Percentiles rank a stretch among this genome's conserved stretches.
Evolutionary conservation across 64 coral and sea anemone genomes (phyloP).

Genomic region (Montipora sp.): DNA sequence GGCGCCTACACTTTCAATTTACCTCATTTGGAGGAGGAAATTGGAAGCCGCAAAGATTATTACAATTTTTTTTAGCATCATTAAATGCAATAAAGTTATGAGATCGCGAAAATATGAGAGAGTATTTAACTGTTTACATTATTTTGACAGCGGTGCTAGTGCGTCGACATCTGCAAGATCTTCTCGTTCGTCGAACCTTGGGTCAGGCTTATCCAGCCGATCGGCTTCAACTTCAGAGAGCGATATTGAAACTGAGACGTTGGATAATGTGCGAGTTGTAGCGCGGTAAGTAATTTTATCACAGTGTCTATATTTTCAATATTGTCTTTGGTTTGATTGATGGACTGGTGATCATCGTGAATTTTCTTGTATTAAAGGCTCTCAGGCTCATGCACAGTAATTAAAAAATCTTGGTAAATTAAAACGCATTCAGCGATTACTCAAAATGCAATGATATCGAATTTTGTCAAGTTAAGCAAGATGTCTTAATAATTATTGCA

Average conservation of each 20-base stretch:
- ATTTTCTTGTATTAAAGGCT: background rate
- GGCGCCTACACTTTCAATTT: conserved; percentile 10
- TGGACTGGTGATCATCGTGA: background rate
- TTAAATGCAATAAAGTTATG: background rate
- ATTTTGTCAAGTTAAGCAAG: too few species aligned
- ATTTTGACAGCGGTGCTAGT: conserved; percentile 21
- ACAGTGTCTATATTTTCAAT: background rate
- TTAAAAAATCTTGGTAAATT: background rate
- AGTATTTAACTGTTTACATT: conserved; percentile 42
- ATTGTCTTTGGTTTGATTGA: background rate
- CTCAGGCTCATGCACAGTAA: background rate
- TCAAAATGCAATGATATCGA: too few species aligned
- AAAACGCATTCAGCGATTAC: too few species aligned
- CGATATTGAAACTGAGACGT: conserved; percentile 59
- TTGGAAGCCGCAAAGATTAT: background rate
- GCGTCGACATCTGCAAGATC: conserved; percentile 43
- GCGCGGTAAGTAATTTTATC: conserved; percentile 56
- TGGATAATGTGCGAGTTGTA: conserved; percentile 79
- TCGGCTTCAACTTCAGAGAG: conserved; percentile 67
- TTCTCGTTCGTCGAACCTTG: conserved; percentile 43
- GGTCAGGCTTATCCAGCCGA: conserved; percentile 51
- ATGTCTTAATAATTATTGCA: background rate
- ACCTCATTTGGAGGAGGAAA: background rate
- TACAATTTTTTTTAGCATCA: background rate
- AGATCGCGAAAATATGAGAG: background rate